Percentiles rank a stretch among this genome's conserved stretches.
Conservation (phyloP, 2,888 invertebrate genomes). For the Eurois occulta region DNA sequence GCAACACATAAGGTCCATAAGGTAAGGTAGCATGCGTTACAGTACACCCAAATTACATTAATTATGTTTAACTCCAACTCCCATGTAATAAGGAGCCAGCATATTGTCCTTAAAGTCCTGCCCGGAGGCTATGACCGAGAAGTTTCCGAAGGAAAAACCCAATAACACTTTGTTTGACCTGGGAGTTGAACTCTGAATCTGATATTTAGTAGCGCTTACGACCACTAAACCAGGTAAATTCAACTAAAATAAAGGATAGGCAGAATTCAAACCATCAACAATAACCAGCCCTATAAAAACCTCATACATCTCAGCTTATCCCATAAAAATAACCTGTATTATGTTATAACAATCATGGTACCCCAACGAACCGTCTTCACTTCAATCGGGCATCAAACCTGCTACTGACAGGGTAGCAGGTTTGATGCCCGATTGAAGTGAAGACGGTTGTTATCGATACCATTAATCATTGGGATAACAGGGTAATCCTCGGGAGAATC, state of each 20-base stretch:
- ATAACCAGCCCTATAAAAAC: background rate
- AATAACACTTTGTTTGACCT: background rate
- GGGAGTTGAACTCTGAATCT: background rate
- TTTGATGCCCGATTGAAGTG: too few relatives aligned
- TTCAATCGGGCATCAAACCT: slow-evolving; percentile 59
- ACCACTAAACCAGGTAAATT: background rate
- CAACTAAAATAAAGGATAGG: background rate
- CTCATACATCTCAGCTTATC: background rate
- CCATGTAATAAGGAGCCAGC: too few relatives aligned
- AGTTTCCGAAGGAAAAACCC: background rate
- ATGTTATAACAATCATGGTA: slow-evolving; percentile 23
- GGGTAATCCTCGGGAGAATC: slow-evolving; percentile 42
- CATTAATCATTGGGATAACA: slow-evolving; percentile 63
- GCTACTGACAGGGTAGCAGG: too few relatives aligned
- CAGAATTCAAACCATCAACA: background rate
- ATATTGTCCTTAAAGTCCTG: too few relatives aligned
- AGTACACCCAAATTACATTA: too few relatives aligned
- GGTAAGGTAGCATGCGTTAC: too few relatives aligned
- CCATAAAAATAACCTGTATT: slow-evolving; percentile 10
- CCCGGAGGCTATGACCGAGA: background rate
- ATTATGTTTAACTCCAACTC: too few relatives aligned
- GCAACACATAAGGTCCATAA: too few relatives aligned
- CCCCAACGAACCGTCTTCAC: slow-evolving; percentile 42
- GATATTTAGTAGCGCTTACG: too few relatives aligned
- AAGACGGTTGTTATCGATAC: slow-evolving; percentile 42